Evolutionary conservation across 2,113 vertebrate genomes (phyloP).

Genomic region (Sylvilagus bachmani): DNA sequence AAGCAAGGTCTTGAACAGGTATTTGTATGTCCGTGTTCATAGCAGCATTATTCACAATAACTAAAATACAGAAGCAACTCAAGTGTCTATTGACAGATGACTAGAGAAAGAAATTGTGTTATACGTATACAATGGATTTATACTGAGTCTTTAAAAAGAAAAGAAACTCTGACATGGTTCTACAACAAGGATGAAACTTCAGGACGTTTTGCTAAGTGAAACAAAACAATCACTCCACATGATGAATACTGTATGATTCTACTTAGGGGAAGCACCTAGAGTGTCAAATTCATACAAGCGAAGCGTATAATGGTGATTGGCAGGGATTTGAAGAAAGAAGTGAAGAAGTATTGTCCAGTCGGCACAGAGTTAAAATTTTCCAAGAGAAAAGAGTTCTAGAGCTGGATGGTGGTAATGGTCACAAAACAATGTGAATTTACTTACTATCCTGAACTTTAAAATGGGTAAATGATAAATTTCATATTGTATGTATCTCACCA

Average conservation of each 20-base stretch:
- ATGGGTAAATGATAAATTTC: not conserved
- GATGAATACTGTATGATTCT: not conserved
- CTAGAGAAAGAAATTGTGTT: not conserved
- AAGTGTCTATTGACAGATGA: not conserved
- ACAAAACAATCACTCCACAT: not conserved
- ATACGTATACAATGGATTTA: not conserved
- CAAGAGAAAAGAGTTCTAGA: slow-evolving; percentile 9
- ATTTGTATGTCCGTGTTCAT: not conserved
- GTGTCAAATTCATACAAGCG: not conserved
- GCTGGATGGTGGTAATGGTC: not conserved
- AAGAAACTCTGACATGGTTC: not conserved
- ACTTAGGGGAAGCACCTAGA: not conserved
- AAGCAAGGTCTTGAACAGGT: not conserved
- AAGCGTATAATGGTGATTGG: not conserved
- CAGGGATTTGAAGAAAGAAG: not conserved
- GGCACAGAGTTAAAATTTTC: slow-evolving; percentile 25
- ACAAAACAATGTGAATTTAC: not conserved
- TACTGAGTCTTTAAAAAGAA: not conserved
- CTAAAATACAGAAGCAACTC: not conserved
- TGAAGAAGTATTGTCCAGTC: not conserved
- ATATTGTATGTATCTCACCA: not conserved
- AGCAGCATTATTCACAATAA: not conserved
- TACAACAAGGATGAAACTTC: not conserved
- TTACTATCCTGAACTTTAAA: slow-evolving; percentile 8
- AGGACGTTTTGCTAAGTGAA: not conserved